Conservation (phyloP, 2,888 invertebrate species). For the Caenorhabditis macrosperma region DNA sequence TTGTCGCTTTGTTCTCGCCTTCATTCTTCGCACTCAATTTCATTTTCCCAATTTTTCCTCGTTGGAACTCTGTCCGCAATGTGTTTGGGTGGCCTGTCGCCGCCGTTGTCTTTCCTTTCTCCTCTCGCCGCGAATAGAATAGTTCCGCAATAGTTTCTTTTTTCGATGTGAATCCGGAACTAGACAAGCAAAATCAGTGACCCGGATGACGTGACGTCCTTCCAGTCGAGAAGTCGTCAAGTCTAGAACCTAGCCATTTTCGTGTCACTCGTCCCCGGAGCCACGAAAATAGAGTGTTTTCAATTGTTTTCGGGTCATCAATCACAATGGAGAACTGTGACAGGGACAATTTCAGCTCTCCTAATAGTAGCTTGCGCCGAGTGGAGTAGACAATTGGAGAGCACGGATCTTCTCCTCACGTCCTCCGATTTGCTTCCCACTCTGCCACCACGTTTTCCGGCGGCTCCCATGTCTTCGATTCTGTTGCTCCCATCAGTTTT, state of each 20-base stretch:
- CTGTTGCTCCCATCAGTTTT: slow-evolving; percentile 5
- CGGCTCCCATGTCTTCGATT: background rate
- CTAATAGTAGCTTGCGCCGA: slow-evolving; percentile 15
- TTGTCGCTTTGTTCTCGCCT: slow-evolving; percentile 54
- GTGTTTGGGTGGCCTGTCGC: slow-evolving; percentile 21
- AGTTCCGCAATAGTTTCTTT: slow-evolving; percentile 4
- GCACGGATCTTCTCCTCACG: background rate
- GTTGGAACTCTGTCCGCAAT: slow-evolving; percentile 22
- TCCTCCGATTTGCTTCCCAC: background rate
- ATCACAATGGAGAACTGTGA: slow-evolving; percentile 20
- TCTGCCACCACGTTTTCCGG: background rate
- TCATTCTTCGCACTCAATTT: slow-evolving; percentile 51
- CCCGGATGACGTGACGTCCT: slow-evolving; percentile 5
- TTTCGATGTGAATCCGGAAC: background rate
- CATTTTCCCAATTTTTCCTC: slow-evolving; percentile 38
- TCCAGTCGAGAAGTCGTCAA: slow-evolving; percentile 17
- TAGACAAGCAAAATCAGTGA: slow-evolving; percentile 3
- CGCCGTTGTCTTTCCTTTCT: slow-evolving; percentile 5
- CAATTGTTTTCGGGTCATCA: slow-evolving; percentile 39
- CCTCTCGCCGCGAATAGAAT: background rate
- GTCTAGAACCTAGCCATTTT: slow-evolving; percentile 30
- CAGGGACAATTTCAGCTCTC: slow-evolving; percentile 13
- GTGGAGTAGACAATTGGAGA: background rate
- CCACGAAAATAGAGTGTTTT: background rate
- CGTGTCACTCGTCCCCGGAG: slow-evolving; percentile 17